Conservation (phyloP, 2,113 vertebrate species). For the Phainopepla nitens region DNA sequence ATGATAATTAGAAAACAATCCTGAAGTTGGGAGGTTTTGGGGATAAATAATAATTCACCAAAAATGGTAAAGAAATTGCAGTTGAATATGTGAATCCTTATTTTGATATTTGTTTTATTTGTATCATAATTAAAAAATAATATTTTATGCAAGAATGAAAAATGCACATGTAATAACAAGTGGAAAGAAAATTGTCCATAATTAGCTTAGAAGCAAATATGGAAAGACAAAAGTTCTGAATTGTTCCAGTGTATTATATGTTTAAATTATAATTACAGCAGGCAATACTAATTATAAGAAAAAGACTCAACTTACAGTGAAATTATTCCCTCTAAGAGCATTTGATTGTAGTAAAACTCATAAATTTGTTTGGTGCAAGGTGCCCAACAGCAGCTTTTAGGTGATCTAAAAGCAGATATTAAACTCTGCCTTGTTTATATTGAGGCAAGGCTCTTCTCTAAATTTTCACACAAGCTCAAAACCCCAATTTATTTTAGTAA, state of each 20-base stretch:
- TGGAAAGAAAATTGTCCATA: neutral
- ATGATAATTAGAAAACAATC: neutral
- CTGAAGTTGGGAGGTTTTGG: neutral
- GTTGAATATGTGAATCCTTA: neutral
- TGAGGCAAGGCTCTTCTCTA: neutral
- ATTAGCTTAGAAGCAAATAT: neutral
- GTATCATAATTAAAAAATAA: neutral
- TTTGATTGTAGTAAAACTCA: neutral
- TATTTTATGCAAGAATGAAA: neutral
- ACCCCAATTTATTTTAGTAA: neutral
- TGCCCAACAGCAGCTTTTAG: neutral
- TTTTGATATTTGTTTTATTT: neutral
- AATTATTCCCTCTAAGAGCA: neutral
- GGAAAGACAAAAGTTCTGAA: neutral
- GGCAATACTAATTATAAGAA: neutral
- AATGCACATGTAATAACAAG: neutral
- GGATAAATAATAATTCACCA: neutral
- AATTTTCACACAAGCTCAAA: neutral
- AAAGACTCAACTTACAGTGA: neutral
- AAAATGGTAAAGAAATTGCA: neutral
- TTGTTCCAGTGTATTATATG: neutral
- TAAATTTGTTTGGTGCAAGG: neutral
- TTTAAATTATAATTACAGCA: neutral
- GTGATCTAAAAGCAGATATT: neutral
- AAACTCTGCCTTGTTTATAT: neutral